phyloP scores from a whole-genome alignment of 2,888 invertebrate species.

The Eupeodes luniger region DNA sequence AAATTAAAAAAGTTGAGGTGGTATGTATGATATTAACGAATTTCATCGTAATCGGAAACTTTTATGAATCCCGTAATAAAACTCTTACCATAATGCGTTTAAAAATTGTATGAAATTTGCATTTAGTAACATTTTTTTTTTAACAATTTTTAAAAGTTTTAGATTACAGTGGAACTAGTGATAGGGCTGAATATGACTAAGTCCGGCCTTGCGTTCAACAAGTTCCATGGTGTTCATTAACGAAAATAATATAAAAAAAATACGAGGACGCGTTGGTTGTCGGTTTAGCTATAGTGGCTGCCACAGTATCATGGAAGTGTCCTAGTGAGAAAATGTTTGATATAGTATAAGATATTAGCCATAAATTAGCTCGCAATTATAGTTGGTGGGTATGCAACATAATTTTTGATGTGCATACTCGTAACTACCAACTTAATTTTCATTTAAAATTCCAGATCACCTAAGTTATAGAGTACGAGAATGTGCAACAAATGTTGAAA shows the following conservation, averaged over 20 bases:
- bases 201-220: constrained; percentile 6
- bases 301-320: constrained; percentile 46
- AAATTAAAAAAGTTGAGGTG: no score
- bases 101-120: no score
- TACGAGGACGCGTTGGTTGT: constrained; percentile 24
- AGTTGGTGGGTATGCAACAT: constrained; percentile 16
- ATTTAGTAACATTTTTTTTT: no score
- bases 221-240: constrained; percentile 65
- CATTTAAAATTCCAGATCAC: not conserved
- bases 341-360: constrained; percentile 57
- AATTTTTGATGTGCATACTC: constrained; percentile 11
- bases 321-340: constrained; percentile 52
- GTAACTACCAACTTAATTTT: not conserved
- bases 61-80: no score
- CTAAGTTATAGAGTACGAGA: not conserved
- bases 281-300: constrained; percentile 55
- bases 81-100: no score
- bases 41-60: no score
- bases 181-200: not conserved
- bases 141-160: no score
- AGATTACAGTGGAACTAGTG: no score
- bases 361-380: constrained; percentile 64
- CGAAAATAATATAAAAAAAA: constrained; percentile 26
- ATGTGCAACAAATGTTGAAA: not conserved
- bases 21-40: no score